Conservation (phyloP, 2,797 vertebrate genomes). For the Microtus californicus region DNA sequence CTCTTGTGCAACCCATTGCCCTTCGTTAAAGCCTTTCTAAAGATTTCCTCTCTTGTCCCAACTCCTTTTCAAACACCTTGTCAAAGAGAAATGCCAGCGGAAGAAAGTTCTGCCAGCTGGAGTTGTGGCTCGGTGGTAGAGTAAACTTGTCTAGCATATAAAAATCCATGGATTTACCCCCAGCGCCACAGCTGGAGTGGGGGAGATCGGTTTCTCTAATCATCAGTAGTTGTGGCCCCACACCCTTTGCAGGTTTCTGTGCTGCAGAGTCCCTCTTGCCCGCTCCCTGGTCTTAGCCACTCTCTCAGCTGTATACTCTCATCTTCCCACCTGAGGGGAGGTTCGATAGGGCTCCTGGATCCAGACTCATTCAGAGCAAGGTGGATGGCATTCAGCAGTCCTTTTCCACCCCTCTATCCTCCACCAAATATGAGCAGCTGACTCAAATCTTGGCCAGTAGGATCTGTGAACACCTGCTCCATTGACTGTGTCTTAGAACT, state of each 20-base stretch:
- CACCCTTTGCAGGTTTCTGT: neutral
- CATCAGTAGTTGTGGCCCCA: neutral
- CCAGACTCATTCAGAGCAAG: neutral
- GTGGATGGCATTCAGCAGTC: neutral
- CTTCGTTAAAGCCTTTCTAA: neutral
- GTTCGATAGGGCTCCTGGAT: fast-evolving
- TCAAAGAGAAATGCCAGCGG: neutral
- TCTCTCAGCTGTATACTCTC: neutral
- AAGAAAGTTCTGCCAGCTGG: neutral
- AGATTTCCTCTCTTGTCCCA: neutral
- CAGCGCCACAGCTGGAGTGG: too few relatives aligned
- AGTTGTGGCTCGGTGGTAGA: neutral
- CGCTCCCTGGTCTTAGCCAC: neutral
- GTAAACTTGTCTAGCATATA: neutral
- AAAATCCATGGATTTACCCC: neutral
- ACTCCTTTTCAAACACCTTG: neutral
- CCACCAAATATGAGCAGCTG: neutral
- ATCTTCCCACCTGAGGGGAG: neutral
- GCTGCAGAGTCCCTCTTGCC: neutral
- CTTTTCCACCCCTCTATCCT: neutral
- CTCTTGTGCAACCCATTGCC: neutral
- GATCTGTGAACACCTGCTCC: neutral
- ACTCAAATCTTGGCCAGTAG: neutral
- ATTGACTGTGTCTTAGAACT: neutral
- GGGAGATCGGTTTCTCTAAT: neutral